A percentile compares a stretch with the other conserved stretches of the same genome.
Conservation (phyloP, 2,888 invertebrate genomes). For the Ctenicera cuprea region DNA sequence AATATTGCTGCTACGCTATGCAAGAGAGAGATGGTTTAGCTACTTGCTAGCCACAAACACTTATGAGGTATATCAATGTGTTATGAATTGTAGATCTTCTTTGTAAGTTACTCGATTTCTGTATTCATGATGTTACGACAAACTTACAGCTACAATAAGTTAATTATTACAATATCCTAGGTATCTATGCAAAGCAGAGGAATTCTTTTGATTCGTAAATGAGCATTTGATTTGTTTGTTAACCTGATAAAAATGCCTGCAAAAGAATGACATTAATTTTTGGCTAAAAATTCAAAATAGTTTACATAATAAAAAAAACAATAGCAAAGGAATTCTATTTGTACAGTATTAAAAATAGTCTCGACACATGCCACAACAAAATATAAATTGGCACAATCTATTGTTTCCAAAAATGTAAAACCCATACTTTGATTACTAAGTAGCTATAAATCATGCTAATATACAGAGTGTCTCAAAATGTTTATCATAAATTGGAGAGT, state of each 20-base stretch:
- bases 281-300: too few relatives aligned
- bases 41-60: slow-evolving; percentile 36
- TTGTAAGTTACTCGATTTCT: slow-evolving; percentile 34
- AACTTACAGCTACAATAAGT: slow-evolving; percentile 47
- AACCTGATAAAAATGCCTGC: slow-evolving; percentile 30
- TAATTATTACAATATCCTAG: slow-evolving; percentile 35
- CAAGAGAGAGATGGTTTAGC: slow-evolving; percentile 41
- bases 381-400: not conserved
- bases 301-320: not conserved
- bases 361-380: not conserved
- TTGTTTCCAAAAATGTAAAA: too few relatives aligned
- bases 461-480: too few relatives aligned
- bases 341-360: slow-evolving; percentile 13
- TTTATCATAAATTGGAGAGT: too few relatives aligned
- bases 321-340: not conserved
- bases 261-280: not conserved
- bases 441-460: too few relatives aligned
- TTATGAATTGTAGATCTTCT: slow-evolving; percentile 20
- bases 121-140: slow-evolving; percentile 40
- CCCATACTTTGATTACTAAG: too few relatives aligned
- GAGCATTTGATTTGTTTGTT: slow-evolving; percentile 42
- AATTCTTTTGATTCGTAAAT: slow-evolving; percentile 48
- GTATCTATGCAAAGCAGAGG: slow-evolving; percentile 44
- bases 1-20: slow-evolving; percentile 50
- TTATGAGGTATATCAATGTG: slow-evolving; percentile 29